Evolutionary conservation across 2,888 invertebrate genomes (phyloP).

Genomic region (Aspidapion aeneum): DNA sequence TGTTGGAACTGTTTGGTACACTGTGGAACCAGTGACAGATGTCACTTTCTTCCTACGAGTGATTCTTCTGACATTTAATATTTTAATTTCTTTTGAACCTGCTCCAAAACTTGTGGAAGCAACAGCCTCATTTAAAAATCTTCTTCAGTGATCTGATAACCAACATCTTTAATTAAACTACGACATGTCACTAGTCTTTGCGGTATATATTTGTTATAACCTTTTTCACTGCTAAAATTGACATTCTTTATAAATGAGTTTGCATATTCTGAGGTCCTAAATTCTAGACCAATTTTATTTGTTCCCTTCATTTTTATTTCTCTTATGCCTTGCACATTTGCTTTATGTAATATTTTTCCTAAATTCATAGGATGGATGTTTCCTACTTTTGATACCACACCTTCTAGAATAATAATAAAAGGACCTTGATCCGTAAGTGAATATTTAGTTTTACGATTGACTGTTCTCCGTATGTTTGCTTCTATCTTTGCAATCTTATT

Average conservation of each 20-base stretch:
- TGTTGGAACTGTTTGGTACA: neutral
- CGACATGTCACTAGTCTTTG: slow-evolving; percentile 2
- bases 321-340: neutral
- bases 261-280: slow-evolving; percentile 1
- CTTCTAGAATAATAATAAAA: neutral
- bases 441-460: neutral
- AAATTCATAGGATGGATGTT: neutral
- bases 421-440: neutral
- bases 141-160: neutral
- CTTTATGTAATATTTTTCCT: neutral
- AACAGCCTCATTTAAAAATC: neutral
- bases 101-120: neutral
- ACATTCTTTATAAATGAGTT: neutral
- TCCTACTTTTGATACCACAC: neutral
- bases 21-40: neutral
- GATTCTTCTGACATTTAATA: neutral
- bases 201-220: neutral
- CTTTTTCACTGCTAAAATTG: neutral
- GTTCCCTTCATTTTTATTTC: neutral
- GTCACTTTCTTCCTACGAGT: neutral
- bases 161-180: neutral
- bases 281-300: neutral
- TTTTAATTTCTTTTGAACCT: neutral
- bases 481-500: neutral
- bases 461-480: neutral